Evolutionary conservation across 1,140 invertebrate genomes (phyloP).

Genomic region (Limonius californicus): DNA sequence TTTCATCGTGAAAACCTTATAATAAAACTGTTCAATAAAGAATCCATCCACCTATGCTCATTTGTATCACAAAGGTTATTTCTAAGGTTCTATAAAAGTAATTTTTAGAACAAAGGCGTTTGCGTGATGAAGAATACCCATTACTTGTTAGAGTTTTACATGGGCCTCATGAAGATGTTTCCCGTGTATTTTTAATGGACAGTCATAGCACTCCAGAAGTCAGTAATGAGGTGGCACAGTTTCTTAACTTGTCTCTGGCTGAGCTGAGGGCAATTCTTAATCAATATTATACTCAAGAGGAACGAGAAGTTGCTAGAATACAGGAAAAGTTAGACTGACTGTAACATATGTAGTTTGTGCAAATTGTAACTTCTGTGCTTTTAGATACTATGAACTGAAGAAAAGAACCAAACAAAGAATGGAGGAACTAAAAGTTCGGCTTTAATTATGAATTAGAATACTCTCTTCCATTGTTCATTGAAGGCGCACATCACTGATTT

Average conservation of each 20-base stretch:
- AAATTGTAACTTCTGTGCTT: constrained; percentile 24
- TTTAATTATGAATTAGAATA: constrained; percentile 38
- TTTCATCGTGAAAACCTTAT: too few relatives aligned
- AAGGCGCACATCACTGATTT: background rate
- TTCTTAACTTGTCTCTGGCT: constrained; percentile 73
- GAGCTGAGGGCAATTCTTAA: constrained; percentile 76
- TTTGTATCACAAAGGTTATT: too few relatives aligned
- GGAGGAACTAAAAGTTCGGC: constrained; percentile 67
- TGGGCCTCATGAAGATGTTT: constrained; percentile 79
- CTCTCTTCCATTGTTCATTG: background rate
- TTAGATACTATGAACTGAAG: constrained; percentile 63
- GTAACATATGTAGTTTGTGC: too few relatives aligned
- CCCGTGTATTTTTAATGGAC: constrained; percentile 77
- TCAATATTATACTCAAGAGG: constrained; percentile 74
- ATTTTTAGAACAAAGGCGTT: constrained; percentile 67
- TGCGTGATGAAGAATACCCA: constrained; percentile 77
- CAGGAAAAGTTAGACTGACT: constrained; percentile 73
- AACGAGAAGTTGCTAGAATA: constrained; percentile 64
- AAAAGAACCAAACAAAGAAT: constrained; percentile 65
- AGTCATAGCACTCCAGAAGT: constrained; percentile 69
- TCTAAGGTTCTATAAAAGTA: too few relatives aligned
- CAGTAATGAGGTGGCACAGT: constrained; percentile 76
- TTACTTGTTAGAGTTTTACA: constrained; percentile 71
- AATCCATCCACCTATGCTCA: too few relatives aligned
- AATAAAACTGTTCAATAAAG: too few relatives aligned